Evolutionary conservation across 2,797 vertebrate species (phyloP).

Genomic region (Babyrousa celebensis): DNA sequence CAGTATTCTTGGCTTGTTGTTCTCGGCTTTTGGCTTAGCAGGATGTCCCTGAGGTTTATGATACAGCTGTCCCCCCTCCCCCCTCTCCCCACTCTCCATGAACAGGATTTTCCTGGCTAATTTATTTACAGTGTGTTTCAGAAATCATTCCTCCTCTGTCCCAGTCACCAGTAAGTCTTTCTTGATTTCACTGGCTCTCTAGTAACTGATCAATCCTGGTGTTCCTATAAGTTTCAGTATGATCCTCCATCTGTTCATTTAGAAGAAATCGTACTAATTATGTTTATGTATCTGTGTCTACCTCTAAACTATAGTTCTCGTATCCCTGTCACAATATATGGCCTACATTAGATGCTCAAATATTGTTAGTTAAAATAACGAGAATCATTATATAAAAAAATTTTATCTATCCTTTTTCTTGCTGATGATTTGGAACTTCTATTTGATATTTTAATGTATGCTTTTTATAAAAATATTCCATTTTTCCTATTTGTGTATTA

Average conservation of each 20-base stretch:
- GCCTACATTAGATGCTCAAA: neutral
- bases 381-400: neutral
- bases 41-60: neutral
- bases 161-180: neutral
- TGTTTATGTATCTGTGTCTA: neutral
- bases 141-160: neutral
- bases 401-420: neutral
- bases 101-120: neutral
- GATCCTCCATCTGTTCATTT: neutral
- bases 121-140: neutral
- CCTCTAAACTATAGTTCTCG: neutral
- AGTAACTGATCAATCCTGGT: neutral
- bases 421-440: neutral
- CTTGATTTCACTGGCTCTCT: conserved; percentile 1
- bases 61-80: neutral
- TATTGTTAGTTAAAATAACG: neutral
- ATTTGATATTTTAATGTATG: neutral
- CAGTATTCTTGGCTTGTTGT: neutral
- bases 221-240: neutral
- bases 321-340: neutral
- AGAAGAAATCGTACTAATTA: neutral
- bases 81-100: too few relatives aligned
- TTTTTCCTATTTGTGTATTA: neutral
- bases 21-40: neutral
- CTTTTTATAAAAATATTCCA: neutral